Base-by-base conservation (phyloP, 2,888 invertebrate genomes). In the Tipula unca region DNA sequence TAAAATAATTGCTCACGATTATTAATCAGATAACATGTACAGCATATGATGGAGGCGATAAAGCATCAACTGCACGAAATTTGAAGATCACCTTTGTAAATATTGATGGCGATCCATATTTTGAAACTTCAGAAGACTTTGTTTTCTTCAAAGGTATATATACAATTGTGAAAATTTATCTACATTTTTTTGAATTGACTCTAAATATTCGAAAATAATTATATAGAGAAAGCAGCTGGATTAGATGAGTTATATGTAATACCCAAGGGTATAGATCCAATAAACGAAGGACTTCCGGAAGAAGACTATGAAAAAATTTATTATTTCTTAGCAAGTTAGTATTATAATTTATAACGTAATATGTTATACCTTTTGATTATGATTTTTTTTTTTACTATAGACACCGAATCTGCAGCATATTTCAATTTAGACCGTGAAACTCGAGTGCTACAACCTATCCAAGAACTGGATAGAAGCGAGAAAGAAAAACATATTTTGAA, bases 1-100 rank as follows among this genome's bases (percentile, higher is more conserved):
- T 32, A 54, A 10, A 36, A 35, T 48, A 36, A 85, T 69, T n/a
- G 10, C 25, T 32, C 5, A 85, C 69, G n/a, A n/a, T n/a, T n/a
- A n/a, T 86, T 87, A 86, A 87, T 14, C 86, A 93, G 93, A 88
- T 93, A 17, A 91, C 90, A 5, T 89, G 93, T 84, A 90, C 90
- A 35, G 93, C 92, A 0, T 91, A 90, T 1, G 93, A 93, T 88
- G 91, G 92, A 4, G 93, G 88, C 25, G 87, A 87, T 13, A 87
- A 87, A 85, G 82, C 85, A n/a, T 87, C 88, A 0, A 85, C 69
- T 14, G 86, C 87, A 86, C 85, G 88, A 82, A 88, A 90, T 1
- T 87, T 92, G 48, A 89, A 88, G 1, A 89, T 92, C 0, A 89
- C 91, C 29, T 92, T 92, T 87, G 91, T 93, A 36, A 91, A 92